phyloP scores from a whole-genome alignment of 1,140 invertebrate species.

The Eupristina koningsbergeri region DNA sequence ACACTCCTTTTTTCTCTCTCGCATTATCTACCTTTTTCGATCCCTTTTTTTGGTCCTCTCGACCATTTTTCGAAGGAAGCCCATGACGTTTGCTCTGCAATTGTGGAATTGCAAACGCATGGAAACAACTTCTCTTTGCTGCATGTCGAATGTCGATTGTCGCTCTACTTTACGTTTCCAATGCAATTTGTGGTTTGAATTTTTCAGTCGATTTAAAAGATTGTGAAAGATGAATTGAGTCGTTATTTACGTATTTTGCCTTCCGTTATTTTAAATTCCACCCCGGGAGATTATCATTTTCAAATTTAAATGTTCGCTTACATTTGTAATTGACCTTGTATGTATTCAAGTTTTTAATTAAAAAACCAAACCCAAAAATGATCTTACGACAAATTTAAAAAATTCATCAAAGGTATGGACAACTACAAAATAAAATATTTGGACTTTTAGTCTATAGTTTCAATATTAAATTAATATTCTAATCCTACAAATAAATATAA shows the following conservation, averaged over 20 bases:
- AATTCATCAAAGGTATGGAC: too few relatives aligned
- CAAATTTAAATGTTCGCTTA: too few relatives aligned
- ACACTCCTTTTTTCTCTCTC: constrained; percentile 23
- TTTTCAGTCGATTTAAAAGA: not conserved
- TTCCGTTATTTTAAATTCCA: too few relatives aligned
- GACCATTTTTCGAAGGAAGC: constrained; percentile 23
- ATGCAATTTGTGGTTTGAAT: not conserved
- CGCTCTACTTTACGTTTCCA: not conserved
- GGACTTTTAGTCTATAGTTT: too few relatives aligned
- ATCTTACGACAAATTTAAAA: too few relatives aligned
- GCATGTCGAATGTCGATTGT: constrained; percentile 13
- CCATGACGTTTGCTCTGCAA: constrained; percentile 22
- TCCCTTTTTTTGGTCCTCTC: constrained; percentile 51
- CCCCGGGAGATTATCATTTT: too few relatives aligned
- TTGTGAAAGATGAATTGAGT: not conserved
- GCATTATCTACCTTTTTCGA: constrained; percentile 28
- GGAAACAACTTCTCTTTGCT: not conserved
- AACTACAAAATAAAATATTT: too few relatives aligned
- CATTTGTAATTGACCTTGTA: too few relatives aligned
- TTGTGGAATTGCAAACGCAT: constrained; percentile 22
- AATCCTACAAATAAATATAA: too few relatives aligned
- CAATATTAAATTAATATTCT: too few relatives aligned
- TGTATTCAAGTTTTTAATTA: too few relatives aligned
- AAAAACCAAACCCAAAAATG: too few relatives aligned
- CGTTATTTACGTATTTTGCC: not conserved